Percentiles rank a stretch among this genome's conserved stretches.
Conservation (phyloP, 2,797 vertebrate genomes). For the Parotocinclus haroldoi region DNA sequence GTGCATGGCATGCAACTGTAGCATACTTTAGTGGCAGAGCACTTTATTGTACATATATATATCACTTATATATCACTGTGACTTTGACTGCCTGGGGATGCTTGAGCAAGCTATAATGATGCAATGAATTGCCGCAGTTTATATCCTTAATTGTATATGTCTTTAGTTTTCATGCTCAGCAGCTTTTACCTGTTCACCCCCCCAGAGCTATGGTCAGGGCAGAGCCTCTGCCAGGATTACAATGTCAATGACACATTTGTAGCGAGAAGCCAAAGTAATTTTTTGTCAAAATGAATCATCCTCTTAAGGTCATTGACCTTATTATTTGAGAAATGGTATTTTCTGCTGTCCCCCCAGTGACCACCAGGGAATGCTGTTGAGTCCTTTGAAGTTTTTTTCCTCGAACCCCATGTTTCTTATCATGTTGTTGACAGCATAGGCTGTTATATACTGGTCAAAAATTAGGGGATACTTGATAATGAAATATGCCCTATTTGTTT, state of each 20-base stretch:
- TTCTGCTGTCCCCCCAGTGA: slow-evolving; percentile 40
- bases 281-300: slow-evolving; percentile 45
- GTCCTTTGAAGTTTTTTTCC: slow-evolving; percentile 47
- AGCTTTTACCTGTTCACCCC: slow-evolving; percentile 8
- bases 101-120: slow-evolving; percentile 33
- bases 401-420: slow-evolving; percentile 11
- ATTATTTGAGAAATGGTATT: slow-evolving; percentile 18
- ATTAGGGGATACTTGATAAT: neutral
- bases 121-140: slow-evolving; percentile 40
- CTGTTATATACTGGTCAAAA: neutral
- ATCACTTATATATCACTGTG: too few species aligned
- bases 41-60: too few species aligned
- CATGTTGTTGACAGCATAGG: neutral
- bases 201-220: slow-evolving; percentile 12
- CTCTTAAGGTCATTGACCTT: neutral
- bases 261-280: slow-evolving; percentile 38
- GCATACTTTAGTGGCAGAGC: slow-evolving; percentile 4
- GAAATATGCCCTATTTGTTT: too few species aligned
- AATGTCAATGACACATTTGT: slow-evolving; percentile 45
- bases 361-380: slow-evolving; percentile 71
- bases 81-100: neutral
- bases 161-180: slow-evolving; percentile 18
- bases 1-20: neutral
- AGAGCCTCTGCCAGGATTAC: slow-evolving; percentile 36
- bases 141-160: slow-evolving; percentile 36